phyloP scores from a whole-genome alignment of 2,888 invertebrate genomes.

The Nemurella pictetii region DNA sequence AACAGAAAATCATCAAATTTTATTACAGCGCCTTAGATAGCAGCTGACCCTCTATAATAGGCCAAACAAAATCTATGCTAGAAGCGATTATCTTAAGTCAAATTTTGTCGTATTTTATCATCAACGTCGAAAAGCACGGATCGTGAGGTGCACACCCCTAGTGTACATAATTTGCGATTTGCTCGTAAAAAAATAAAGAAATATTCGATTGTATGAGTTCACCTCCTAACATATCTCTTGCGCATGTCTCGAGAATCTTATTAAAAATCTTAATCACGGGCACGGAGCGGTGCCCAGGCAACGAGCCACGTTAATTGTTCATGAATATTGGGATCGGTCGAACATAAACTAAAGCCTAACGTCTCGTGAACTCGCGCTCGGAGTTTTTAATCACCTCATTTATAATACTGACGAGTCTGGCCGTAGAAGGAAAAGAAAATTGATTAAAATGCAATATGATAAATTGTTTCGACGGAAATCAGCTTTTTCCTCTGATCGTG shows the following conservation, averaged over 20 bases:
- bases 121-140: not conserved
- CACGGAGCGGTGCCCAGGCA: too few relatives aligned
- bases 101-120: not conserved
- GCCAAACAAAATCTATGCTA: too few relatives aligned
- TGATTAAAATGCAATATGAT: not conserved
- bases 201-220: not conserved
- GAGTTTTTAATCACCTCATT: not conserved
- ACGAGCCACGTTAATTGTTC: too few relatives aligned
- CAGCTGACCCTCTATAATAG: too few relatives aligned
- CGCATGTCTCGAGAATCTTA: not conserved
- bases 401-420: not conserved
- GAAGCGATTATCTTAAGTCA: not conserved
- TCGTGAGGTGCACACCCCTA: not conserved
- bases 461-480: not conserved
- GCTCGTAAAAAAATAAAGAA: too few relatives aligned
- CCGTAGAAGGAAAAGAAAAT: not conserved
- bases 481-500: not conserved
- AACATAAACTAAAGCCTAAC: too few relatives aligned
- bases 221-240: not conserved
- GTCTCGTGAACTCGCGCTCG: not conserved
- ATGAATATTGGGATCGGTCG: too few relatives aligned
- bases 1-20: slow-evolving; percentile 1
- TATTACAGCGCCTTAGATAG: not conserved
- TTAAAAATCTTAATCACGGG: not conserved
- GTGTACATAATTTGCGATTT: not conserved